Evolutionary conservation across 2,113 vertebrate species (phyloP).

Genomic region (Ceuthmochares aereus): DNA sequence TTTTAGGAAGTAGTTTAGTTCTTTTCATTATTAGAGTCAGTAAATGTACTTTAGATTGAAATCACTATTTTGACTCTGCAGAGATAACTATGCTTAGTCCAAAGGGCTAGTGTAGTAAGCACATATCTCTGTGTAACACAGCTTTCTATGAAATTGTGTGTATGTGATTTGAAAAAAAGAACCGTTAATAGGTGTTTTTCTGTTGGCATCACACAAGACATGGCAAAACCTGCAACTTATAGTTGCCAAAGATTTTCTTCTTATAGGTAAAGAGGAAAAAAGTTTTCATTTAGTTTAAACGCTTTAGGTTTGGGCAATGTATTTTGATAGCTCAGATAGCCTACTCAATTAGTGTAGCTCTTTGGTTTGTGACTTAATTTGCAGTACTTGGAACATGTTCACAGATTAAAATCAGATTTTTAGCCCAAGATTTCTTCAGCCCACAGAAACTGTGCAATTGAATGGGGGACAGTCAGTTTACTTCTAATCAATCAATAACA

Average conservation of each 20-base stretch:
- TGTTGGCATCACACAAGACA: neutral
- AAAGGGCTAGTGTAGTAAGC: neutral
- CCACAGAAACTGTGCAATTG: neutral
- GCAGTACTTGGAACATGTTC: too few relatives aligned
- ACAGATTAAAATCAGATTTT: neutral
- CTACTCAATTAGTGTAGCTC: neutral
- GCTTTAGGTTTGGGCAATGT: neutral
- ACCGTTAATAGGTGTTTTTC: neutral
- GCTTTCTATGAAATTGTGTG: neutral
- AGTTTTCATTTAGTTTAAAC: conserved; percentile 2
- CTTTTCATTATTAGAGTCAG: neutral
- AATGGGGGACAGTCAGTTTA: neutral
- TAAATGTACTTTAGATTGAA: neutral
- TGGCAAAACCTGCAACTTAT: too few relatives aligned
- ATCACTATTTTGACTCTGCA: neutral
- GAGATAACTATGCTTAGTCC: neutral
- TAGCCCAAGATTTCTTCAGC: neutral
- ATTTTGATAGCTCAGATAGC: neutral
- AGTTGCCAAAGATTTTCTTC: neutral
- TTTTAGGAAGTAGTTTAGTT: neutral
- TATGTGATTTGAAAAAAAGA: neutral
- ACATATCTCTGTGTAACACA: neutral
- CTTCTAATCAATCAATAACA: neutral
- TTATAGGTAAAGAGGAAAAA: neutral
- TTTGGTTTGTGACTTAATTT: conserved; percentile 4